A percentile compares a stretch with the other conserved stretches of the same genome.
These are phyloP conservation scores for Cryptocheilus praepositus DNA, from an alignment of 2,888 invertebrate genomes.

Conservation along the genomic window DNA sequence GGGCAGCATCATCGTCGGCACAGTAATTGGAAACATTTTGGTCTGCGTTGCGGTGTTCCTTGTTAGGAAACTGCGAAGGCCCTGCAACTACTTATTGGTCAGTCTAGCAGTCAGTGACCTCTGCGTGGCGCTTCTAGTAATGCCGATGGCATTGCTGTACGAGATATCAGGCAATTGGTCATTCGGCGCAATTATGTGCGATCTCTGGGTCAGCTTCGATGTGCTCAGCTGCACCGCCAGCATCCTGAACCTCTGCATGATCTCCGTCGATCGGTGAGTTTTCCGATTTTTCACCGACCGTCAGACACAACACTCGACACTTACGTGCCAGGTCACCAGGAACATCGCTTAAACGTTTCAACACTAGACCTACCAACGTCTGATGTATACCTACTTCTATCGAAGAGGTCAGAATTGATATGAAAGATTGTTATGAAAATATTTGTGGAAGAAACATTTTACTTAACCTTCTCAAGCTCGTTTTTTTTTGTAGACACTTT, in stretches of 20 bases:
- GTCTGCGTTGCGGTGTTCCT: constrained; percentile 97
- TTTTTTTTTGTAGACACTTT: too few relatives aligned
- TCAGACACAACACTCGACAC: background rate
- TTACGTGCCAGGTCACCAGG: too few relatives aligned
- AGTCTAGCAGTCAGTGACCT: constrained; percentile 97
- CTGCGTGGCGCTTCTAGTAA: constrained; percentile 95
- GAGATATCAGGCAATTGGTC: constrained; percentile 96
- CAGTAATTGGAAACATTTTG: constrained; percentile 91
- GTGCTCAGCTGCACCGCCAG: constrained; percentile 99
- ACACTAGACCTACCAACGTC: too few relatives aligned
- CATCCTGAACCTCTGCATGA: constrained; percentile 97
- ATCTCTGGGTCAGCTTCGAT: constrained; percentile 98
- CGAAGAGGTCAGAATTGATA: too few relatives aligned
- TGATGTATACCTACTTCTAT: too few relatives aligned
- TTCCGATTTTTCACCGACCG: background rate
- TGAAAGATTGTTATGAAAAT: too few relatives aligned
- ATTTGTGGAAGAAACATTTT: too few relatives aligned
- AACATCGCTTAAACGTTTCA: too few relatives aligned
- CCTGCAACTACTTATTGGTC: constrained; percentile 93
- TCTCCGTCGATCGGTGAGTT: constrained; percentile 88
- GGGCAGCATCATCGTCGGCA: constrained; percentile 85
- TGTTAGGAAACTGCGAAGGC: constrained; percentile 91
- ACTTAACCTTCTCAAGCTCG: too few relatives aligned
- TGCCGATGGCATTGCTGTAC: constrained; percentile 97
- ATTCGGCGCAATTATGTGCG: constrained; percentile 93